Evolutionary conservation across 30 jellyfish, hydroid and myxozoan species (phyloP).

Genomic region (Hydractinia echinata): DNA sequence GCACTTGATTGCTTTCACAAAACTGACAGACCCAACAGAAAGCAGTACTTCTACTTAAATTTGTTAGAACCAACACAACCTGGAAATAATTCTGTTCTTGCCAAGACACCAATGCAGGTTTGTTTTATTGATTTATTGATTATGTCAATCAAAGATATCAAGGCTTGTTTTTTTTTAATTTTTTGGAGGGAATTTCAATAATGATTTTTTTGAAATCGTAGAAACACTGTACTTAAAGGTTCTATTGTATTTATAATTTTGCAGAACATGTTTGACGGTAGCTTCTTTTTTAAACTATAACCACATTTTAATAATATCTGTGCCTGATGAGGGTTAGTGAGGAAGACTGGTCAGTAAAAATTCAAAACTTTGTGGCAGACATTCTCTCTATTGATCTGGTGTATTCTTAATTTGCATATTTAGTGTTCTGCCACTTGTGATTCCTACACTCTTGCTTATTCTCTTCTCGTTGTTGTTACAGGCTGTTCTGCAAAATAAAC

Average conservation of each 20-base stretch:
- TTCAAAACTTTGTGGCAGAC: too few relatives aligned
- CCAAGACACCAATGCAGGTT: constrained; percentile 86
- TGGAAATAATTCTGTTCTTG: constrained; percentile 40
- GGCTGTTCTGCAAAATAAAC: constrained; percentile 71
- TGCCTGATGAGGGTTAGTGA: too few relatives aligned
- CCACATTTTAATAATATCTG: too few relatives aligned
- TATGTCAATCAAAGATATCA: background rate
- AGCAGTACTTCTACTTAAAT: constrained; percentile 67
- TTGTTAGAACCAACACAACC: constrained; percentile 69
- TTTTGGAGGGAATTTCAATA: background rate
- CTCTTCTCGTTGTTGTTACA: constrained; percentile 1
- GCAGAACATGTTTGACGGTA: too few relatives aligned
- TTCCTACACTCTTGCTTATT: too few relatives aligned
- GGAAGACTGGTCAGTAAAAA: too few relatives aligned
- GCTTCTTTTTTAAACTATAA: too few relatives aligned
- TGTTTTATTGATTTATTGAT: too few relatives aligned
- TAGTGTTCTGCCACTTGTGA: too few relatives aligned
- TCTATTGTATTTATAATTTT: too few relatives aligned
- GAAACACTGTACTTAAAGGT: background rate
- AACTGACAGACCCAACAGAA: constrained; percentile 84
- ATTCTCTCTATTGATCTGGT: too few relatives aligned
- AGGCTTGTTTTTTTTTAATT: background rate
- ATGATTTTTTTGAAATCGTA: background rate
- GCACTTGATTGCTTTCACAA: constrained; percentile 76
- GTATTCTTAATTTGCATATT: too few relatives aligned